A percentile compares a stretch with the other conserved stretches of the same genome.
Conservation (phyloP, 1,140 invertebrate genomes). For the Cydia amplana region DNA sequence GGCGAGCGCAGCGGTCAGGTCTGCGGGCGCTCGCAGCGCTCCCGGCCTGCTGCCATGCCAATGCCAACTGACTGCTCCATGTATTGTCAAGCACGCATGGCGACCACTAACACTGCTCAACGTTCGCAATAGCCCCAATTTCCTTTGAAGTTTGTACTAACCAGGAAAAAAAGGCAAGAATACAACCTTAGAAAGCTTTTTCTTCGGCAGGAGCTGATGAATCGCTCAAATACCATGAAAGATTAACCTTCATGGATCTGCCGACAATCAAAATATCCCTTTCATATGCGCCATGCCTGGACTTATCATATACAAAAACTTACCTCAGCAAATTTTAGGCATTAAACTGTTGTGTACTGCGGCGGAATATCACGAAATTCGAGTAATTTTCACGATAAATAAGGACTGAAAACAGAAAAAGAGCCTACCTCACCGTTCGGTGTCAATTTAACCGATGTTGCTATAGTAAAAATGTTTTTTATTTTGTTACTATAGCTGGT, state of each 20-base stretch:
- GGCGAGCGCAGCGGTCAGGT: slow-evolving; percentile 3
- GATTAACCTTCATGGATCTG: slow-evolving; percentile 71
- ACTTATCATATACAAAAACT: slow-evolving; percentile 42
- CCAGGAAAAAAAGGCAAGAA: not conserved
- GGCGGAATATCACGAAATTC: slow-evolving; percentile 67
- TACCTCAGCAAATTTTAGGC: slow-evolving; percentile 77
- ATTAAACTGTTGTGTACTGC: slow-evolving; percentile 69
- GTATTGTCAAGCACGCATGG: slow-evolving; percentile 63
- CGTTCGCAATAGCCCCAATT: not conserved
- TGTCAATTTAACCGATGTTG: slow-evolving; percentile 68
- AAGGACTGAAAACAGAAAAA: slow-evolving; percentile 79
- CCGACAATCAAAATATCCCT: slow-evolving; percentile 67
- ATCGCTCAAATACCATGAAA: slow-evolving; percentile 52
- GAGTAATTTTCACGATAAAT: slow-evolving; percentile 76
- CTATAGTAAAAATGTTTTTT: slow-evolving; percentile 36
- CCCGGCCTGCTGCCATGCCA: slow-evolving; percentile 4
- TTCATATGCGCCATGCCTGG: slow-evolving; percentile 30
- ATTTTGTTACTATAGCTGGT: not conserved
- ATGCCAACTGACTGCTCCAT: slow-evolving; percentile 5
- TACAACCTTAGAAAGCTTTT: not conserved
- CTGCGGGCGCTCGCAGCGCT: not conserved
- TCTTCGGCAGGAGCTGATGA: slow-evolving; percentile 26
- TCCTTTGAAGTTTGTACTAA: not conserved
- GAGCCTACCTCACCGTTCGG: slow-evolving; percentile 77
- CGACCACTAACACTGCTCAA: slow-evolving; percentile 36